Base-by-base conservation (phyloP, 1,140 invertebrate genomes). In the Bombus impatiens region DNA sequence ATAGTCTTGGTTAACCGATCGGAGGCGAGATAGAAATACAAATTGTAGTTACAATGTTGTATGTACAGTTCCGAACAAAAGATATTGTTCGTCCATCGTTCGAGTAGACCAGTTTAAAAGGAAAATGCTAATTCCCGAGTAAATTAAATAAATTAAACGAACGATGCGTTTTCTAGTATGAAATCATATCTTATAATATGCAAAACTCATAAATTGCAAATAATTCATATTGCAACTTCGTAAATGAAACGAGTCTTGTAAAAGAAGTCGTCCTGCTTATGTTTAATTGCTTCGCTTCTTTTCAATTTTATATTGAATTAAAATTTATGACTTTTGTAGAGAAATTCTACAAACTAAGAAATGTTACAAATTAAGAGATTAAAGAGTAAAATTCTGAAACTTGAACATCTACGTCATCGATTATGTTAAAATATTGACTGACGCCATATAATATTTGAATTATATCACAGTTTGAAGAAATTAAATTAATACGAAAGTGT, bases 21-120 rank as follows among this genome's bases (percentile, higher is more conserved):
- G 89, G 88, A 92, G 84, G 10, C 85, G 28, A 82, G 78, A 89
- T 90, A 92, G 92, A 88, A 80, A 75, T 88, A 89, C 90, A 93
- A 93, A 93, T 93, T 91, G 91, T 87, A 85, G 86, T 80, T 91
- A 93, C 87, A 93, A 93, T 93, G 90, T 93, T 91, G 92, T 84
- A 85, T 75, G 89, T 94, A 94, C 92, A 93, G 90, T 91, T 89
- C 2, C 32, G 18, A 9, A 13, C 47, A 91, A 91, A 70, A 92
- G 42, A 1, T 15, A 74, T 44, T 32, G 8, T 72, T 35, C 12
- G 18, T 72, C 70, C 5, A 8, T 40, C 10, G 22, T 8, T 28
- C 18, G 10, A 8, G 12, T 8, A 8, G 53, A 4, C 22, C 9
- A 57, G 10, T 10, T 68, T 37, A 4, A 10, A 37, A 12, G 35